Base-by-base conservation (phyloP, 2,888 invertebrate genomes). In the Salticus scenicus region DNA sequence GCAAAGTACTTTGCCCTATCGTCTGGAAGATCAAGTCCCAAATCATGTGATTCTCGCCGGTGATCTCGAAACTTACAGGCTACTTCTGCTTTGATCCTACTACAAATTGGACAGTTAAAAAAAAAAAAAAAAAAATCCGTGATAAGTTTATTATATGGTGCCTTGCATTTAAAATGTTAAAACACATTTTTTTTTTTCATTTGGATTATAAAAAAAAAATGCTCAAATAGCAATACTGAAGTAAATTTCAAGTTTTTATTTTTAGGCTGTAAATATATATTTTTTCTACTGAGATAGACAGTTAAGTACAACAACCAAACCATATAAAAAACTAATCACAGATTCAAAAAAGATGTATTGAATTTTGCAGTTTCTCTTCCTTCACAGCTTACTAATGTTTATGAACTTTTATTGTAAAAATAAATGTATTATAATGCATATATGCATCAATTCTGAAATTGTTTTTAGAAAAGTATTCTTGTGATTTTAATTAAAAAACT, bases 1-100 rank as follows among this genome's bases (percentile, higher is more conserved):
- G 41, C 73, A 77, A 12, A 41, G 64, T 14, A 73, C 72, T 30
- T 74, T 87, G 8, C 87, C 87, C 17, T 71, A 77, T 37, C 47
- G 87, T 14, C 28, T 87, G 69, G 87, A 87, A 51, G 75, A 80
- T 33, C 24, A 41, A 24, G 47, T 51, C 27, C 83, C 81, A 14
- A 76, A 87, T 37, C 81, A 87, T 42, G 78, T 87, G 42, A 77
- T 78, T 42, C 47, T 81, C 2, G 57, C 51, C 27, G 87, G 87
- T 10, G 78, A 81, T 57, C 71, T 85, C 27, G 74, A 76, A 33
- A 66, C 77, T 33, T 74, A 81, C 10, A 80, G 87, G 69, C 47
- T 87, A 47, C 28, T 87, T 33, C 20, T 84, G 67, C 77, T 84
- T 57, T 84, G 77, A 84, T 83, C 64, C 24, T 17, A 10, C 27